Base-by-base conservation (phyloP, 2,888 invertebrate species). In the Drosophila dives region DNA sequence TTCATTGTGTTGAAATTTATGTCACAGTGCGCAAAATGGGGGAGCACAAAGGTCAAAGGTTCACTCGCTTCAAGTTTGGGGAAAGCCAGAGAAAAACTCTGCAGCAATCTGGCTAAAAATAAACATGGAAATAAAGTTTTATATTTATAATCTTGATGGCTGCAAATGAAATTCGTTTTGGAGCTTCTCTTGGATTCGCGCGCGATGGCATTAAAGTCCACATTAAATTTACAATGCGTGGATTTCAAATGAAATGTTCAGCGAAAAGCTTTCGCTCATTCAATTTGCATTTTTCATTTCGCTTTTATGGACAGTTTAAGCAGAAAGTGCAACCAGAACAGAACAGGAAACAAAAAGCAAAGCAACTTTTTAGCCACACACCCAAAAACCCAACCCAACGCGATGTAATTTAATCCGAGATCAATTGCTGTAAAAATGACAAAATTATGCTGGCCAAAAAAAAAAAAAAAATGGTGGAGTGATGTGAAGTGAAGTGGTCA, bases 351-450 rank as follows among this genome's bases (percentile, higher is more conserved):
- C 51, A 49, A 36, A 59, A 55, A 56, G 58, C 55, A 54, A 72
- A 73, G 68, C 73, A 72, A 75, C 71, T 68, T 72, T 75, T 45
- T 56, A 49, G 40, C 32, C 33, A 2, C 11, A 45, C 45, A 15
- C 45, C 45, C 23, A 45, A 29, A 29, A 5, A 48, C 40, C 23
- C 53, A 36, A 1, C n/a, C 17, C 67, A 58, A 33, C 69, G 66
- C 75, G 66, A 29, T 75, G 86, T 74, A 86, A 87, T 83, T 81
- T 88, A 88, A 86, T 86, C 80, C 81, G 76, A 88, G 88, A 86
- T 86, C 86, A 86, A 86, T 86, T 88, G 86, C 86, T 86, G 88
- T 83, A 88, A 88, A 87, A 86, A 86, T 83, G 86, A 75, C 83
- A 86, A 88, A 86, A 88, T 86, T 88, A 86, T 86, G 80, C 86